Base-by-base conservation (phyloP, 1,140 invertebrate species). In the Heliconius hewitsoni region DNA sequence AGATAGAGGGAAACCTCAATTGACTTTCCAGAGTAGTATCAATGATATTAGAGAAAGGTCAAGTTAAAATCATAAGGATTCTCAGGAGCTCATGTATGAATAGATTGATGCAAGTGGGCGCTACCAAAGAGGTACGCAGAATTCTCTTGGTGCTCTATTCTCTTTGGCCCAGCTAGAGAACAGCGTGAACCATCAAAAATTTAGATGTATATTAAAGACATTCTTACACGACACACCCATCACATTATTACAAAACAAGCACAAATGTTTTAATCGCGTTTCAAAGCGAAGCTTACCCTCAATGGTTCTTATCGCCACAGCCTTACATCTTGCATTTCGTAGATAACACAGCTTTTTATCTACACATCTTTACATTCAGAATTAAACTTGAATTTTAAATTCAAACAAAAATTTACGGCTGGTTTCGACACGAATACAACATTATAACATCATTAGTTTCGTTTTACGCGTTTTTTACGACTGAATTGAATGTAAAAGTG, bases 391-490 rank as follows among this genome's bases (percentile, higher is more conserved):
- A 30, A 66, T 66, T 66, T 66, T 66, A 66, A 66, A 66, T 30
- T 66, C 27, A 23, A 66, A 23, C 60, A 66, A 66, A 57, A 66
- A 66, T 60, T 76, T 71, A 70, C 74, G 34, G 23, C 74, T 23
- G 23, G 19, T 76, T 76, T 76, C 27, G 57, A 76, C 57, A 46
- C 60, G 60, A 71, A 50, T 42, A 57, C 76, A 46, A 57, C 76
- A 78, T 73, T 78, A 66, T 66, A 66, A 66, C 60, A 66, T 66
- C 60, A 66, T 66, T 66, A 78, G 71, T 66, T 23, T 73, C 30
- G 37, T 70, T 78, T 78, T 78, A 78, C 50, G 71, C 72, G 23
- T 73, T 60, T 72, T 78, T 78, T 78, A 78, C 52, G 76, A 78
- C 27, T 73, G 23, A 19, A 57, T 78, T 34, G 16, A 71, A 73